These are phyloP conservation scores for Yponomeuta plumbellus DNA, from an alignment of 2,888 invertebrate genomes.

Conservation along the genomic window DNA sequence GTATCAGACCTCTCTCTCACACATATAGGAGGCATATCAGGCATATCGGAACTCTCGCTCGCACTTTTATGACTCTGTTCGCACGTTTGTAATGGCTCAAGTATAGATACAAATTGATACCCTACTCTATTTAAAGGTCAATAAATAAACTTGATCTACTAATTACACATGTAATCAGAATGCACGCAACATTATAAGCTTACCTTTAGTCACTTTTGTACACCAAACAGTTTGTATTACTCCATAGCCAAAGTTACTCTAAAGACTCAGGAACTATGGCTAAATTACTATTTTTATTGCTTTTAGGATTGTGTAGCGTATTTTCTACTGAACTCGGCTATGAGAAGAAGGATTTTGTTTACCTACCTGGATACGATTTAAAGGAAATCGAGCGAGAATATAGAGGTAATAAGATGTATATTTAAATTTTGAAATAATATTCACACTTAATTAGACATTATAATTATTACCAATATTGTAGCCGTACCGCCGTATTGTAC, in stretches of 20 bases:
- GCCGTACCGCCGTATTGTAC: no score
- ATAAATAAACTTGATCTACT: neutral
- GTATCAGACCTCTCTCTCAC: no score
- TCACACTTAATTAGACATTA: no score
- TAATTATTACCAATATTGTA: no score
- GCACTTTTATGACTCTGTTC: no score
- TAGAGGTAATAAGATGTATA: neutral
- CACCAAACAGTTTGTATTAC: neutral
- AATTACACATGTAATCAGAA: neutral
- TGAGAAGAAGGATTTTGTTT: neutral
- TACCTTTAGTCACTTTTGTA: neutral
- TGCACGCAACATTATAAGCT: neutral
- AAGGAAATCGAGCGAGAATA: conserved; percentile 5
- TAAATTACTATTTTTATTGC: neutral
- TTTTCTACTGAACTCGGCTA: neutral
- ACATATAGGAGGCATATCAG: no score
- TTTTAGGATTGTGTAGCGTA: neutral
- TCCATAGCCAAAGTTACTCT: neutral
- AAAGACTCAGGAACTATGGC: neutral
- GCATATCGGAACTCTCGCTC: no score
- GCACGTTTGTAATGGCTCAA: no score
- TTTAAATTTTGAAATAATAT: neutral
- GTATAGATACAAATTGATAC: no score
- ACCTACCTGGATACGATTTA: conserved; percentile 3
- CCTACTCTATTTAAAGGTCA: no score